Conservation (phyloP, 2,113 vertebrate genomes). For the Procavia capensis region DNA sequence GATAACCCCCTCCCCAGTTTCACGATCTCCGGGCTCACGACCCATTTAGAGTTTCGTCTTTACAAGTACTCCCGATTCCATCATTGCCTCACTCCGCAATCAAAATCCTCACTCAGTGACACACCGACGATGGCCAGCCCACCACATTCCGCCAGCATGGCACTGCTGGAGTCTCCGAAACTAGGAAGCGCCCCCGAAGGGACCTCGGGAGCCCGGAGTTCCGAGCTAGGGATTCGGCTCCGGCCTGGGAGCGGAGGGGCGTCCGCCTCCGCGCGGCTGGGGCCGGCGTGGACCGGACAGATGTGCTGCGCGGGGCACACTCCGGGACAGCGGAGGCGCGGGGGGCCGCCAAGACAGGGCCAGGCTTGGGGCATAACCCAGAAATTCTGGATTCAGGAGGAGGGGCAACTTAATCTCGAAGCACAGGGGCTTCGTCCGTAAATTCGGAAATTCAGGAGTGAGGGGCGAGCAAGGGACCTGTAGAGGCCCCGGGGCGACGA, state of each 20-base stretch:
- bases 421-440: not conserved
- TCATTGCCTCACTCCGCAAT: not conserved
- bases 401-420: accelerated
- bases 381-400: not conserved
- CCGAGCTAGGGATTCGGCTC: not conserved
- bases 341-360: not conserved
- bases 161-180: not conserved
- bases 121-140: not conserved
- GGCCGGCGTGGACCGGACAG: accelerated
- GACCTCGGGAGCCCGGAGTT: not conserved
- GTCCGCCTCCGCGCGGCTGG: not conserved
- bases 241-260: not conserved
- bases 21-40: not conserved
- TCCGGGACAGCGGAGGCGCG: not conserved
- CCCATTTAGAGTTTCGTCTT: not conserved
- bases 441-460: not conserved
- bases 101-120: not conserved
- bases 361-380: not conserved
- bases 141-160: not conserved
- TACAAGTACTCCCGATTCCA: not conserved
- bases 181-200: not conserved
- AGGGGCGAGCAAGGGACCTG: not conserved
- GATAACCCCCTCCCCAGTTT: not conserved
- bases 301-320: not conserved
- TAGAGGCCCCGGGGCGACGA: not conserved